These are phyloP conservation scores for Drosophila neocordata DNA, from an alignment of 1,140 invertebrate genomes.

Conservation along the genomic window DNA sequence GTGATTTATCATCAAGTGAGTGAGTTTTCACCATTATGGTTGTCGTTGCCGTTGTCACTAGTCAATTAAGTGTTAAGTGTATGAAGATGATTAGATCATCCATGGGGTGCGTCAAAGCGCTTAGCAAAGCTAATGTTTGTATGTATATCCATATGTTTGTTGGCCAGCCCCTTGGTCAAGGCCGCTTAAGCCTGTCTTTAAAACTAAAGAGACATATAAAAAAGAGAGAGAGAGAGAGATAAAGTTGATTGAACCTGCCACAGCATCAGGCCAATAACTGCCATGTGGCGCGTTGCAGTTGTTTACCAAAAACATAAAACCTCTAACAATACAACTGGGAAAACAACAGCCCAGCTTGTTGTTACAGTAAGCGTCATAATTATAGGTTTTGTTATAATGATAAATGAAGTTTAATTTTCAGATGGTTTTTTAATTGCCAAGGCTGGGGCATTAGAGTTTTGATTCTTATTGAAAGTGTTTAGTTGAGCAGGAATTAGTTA, in stretches of 20 bases:
- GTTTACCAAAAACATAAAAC: conserved; percentile 20
- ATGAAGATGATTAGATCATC: conserved; percentile 59
- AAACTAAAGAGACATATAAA: background rate
- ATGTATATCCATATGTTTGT: background rate
- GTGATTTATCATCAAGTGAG: conserved; percentile 43
- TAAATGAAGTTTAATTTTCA: conserved; percentile 8
- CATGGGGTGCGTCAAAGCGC: conserved; percentile 50
- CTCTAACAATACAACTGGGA: background rate
- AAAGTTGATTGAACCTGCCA: conserved; percentile 58
- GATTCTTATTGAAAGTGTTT: background rate
- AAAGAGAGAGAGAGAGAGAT: conserved; percentile 1
- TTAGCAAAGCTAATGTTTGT: conserved; percentile 44
- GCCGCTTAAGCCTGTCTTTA: conserved; percentile 24
- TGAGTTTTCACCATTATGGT: conserved; percentile 36
- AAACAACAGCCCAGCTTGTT: conserved; percentile 18
- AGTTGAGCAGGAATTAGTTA: background rate
- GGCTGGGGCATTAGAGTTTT: background rate
- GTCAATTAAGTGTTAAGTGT: conserved; percentile 61
- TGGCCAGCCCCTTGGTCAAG: conserved; percentile 37
- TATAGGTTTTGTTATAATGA: conserved; percentile 30
- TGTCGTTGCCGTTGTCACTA: conserved; percentile 6
- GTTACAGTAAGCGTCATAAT: conserved; percentile 34
- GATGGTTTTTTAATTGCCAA: background rate
- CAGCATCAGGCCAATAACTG: conserved; percentile 28
- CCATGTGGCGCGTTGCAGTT: conserved; percentile 49